These are phyloP conservation scores for Pterocles burchelli DNA, from an alignment of 2,113 vertebrate species.

Conservation along the genomic window DNA sequence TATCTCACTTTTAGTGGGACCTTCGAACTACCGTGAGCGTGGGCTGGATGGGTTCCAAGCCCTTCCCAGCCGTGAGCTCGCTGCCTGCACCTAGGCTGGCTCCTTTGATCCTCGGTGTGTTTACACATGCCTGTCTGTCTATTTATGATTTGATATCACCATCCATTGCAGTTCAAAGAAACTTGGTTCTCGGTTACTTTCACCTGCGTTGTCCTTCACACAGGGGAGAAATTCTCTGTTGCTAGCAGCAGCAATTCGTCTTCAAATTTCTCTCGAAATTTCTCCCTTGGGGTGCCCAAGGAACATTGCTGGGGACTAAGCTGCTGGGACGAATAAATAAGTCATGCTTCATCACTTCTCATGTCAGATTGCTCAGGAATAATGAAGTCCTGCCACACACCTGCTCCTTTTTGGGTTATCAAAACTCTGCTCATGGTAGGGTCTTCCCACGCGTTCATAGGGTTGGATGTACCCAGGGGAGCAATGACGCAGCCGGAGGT, in stretches of 20 bases:
- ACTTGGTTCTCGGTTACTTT: neutral
- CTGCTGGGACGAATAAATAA: neutral
- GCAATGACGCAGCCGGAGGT: too few species aligned
- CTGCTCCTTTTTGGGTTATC: neutral
- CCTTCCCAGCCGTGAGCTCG: neutral
- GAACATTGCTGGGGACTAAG: neutral
- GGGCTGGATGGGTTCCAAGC: neutral
- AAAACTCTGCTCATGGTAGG: neutral
- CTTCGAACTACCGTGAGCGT: accelerated
- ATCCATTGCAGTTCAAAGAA: neutral
- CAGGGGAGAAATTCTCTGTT: neutral
- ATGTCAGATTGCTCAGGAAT: neutral
- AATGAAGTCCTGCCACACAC: neutral
- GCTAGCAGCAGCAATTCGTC: neutral
- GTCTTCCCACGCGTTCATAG: neutral
- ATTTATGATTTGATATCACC: neutral
- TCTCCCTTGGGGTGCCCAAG: neutral
- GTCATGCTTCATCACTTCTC: neutral
- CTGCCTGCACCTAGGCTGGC: neutral
- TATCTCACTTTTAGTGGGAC: neutral
- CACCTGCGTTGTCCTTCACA: accelerated
- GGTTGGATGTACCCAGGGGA: neutral
- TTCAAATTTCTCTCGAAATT: neutral
- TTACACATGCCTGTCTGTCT: neutral
- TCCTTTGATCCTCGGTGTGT: neutral